A percentile compares a stretch with the other conserved stretches of the same genome.
Evolutionary conservation across 2,888 invertebrate genomes (phyloP).

Genomic region (Nesidiocoris tenuis): DNA sequence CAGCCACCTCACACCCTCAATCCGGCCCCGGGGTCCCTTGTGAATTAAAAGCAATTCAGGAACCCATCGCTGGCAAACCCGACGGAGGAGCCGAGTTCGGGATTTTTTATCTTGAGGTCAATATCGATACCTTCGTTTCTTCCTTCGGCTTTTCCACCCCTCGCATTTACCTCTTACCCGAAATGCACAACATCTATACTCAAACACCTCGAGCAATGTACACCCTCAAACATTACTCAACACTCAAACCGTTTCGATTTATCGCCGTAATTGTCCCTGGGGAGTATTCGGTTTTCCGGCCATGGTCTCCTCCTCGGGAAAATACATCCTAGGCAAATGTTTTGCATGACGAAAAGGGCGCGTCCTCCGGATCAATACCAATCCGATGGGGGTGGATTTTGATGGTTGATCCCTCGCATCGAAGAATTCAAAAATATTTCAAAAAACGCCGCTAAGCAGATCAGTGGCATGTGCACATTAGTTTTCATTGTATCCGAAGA

Average conservation of each 20-base stretch:
- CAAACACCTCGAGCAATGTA: neutral
- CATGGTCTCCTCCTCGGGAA: neutral
- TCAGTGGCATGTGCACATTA: too few relatives aligned
- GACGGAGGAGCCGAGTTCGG: neutral
- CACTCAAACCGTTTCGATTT: neutral
- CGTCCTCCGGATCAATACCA: neutral
- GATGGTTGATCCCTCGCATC: too few relatives aligned
- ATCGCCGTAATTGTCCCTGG: neutral
- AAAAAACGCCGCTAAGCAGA: too few relatives aligned
- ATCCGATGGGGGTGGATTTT: too few relatives aligned
- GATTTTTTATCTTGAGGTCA: neutral
- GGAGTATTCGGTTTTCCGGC: too few relatives aligned
- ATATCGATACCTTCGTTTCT: neutral
- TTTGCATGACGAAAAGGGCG: neutral
- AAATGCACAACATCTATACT: neutral
- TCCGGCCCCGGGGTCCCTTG: slow-evolving; percentile 28
- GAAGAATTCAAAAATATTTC: too few relatives aligned
- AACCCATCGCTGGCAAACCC: slow-evolving; percentile 18
- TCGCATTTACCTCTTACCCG: neutral
- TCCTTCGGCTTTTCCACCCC: neutral
- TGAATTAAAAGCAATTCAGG: slow-evolving; percentile 32
- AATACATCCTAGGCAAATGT: neutral
- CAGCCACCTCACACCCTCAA: neutral
- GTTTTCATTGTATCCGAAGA: too few relatives aligned
- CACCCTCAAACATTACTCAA: neutral